Base-by-base conservation (phyloP, 2,113 vertebrate genomes). In the Channa argus region DNA sequence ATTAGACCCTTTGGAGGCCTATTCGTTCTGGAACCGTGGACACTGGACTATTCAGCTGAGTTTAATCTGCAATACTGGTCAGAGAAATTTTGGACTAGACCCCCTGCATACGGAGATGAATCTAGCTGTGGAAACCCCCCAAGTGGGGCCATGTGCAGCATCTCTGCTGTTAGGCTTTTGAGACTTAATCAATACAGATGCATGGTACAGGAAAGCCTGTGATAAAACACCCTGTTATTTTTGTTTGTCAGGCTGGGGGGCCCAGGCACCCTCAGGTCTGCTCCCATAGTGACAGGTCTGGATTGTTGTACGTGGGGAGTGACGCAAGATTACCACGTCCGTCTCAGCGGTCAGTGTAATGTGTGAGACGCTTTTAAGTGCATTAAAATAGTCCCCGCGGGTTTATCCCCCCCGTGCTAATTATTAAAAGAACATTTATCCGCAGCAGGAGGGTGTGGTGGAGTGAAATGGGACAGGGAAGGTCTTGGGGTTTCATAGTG, bases 401-500 rank as follows among this genome's bases (percentile, higher is more conserved):
- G 55, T 55, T 72, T 52, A 46, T 24, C 24, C 47, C 53, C 53
- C 37, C n/a, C 10, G 37, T 3, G 56, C 41, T 77, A 67, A 66
- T 62, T 62, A 77, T 50, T 68, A 33, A 68, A 68, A 46, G 34
- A 74, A 54, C 36, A 11, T 24, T 47, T 41, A 64, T 52, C 3
- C 38, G 45, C 63, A 69, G 58, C 14, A 14, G 41, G 41, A 58
- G 39, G 38, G 55, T 66, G 53, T 65, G 52, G 45, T 68, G 52
- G 49, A 64, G 49, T 9, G 11, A 45, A 55, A 62, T 47, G 49
- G 15, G 44, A 24, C 50, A 60, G 49, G 36, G 59, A 66, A 79
- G 58, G 14, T 73, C 52, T 44, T 7, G 13, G 50, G 46, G 14
- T 4, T 75, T 63, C 45, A 75, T 56, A 54, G 39, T 79, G 68